These are phyloP conservation scores for Chydorus sphaericus DNA, from an alignment of 2,888 invertebrate genomes.

Conservation along the genomic window DNA sequence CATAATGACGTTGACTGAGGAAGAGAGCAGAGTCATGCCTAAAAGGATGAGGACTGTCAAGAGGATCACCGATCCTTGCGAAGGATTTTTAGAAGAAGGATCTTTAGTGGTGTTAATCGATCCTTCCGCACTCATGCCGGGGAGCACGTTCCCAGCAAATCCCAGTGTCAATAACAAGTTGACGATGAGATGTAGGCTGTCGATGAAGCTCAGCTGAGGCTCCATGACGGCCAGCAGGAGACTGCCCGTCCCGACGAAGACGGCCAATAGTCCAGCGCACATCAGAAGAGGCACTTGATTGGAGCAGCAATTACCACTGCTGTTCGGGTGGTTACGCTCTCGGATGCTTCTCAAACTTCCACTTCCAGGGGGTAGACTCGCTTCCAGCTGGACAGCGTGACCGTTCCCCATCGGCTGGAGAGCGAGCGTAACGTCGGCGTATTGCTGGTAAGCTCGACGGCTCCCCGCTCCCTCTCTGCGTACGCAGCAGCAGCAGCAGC, in stretches of 20 bases:
- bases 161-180: constrained; percentile 6
- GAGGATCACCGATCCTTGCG: neutral
- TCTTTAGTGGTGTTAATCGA: too few species aligned
- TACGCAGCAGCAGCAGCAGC: neutral
- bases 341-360: neutral
- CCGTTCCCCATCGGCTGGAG: constrained; percentile 4
- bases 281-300: constrained; percentile 9
- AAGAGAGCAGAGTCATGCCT: neutral
- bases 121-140: constrained; percentile 5
- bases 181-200: neutral
- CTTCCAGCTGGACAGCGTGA: neutral
- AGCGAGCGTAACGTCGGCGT: constrained; percentile 3
- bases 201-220: neutral
- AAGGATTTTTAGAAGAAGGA: neutral
- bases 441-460: neutral
- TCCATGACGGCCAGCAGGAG: neutral
- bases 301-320: too few species aligned
- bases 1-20: neutral
- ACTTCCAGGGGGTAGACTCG: neutral
- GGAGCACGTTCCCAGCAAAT: constrained; percentile 2
- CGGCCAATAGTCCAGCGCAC: neutral
- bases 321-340: neutral
- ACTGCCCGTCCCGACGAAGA: neutral
- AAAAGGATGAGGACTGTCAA: neutral
- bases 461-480: neutral